Percentiles rank a stretch among this genome's conserved stretches.
These are phyloP conservation scores for Elephantulus edwardii DNA, from an alignment of 2,113 vertebrate genomes.

Conservation along the genomic window DNA sequence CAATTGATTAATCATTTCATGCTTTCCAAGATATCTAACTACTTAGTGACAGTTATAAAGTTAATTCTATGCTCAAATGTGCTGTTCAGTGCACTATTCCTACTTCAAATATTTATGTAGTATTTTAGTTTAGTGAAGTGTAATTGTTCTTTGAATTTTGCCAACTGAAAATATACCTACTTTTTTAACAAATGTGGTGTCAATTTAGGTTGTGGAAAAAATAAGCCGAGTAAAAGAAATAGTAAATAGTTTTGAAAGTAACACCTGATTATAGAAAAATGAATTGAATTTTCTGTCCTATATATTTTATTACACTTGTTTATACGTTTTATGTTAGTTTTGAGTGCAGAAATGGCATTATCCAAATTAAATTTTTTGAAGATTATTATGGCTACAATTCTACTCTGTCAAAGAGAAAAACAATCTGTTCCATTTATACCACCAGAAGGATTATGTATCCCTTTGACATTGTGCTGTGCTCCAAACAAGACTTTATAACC, in stretches of 20 bases:
- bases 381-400: background rate
- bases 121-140: slow-evolving; percentile 23
- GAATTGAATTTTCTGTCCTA: slow-evolving; percentile 1
- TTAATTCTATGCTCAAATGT: slow-evolving; percentile 61
- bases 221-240: background rate
- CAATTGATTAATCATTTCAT: slow-evolving; percentile 65
- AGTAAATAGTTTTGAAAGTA: background rate
- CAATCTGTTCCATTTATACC: background rate
- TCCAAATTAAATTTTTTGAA: background rate
- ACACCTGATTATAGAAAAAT: background rate
- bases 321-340: background rate
- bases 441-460: background rate
- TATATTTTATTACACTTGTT: background rate
- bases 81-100: slow-evolving; percentile 43
- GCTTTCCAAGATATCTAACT: slow-evolving; percentile 65
- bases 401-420: background rate
- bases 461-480: background rate
- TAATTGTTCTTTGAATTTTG: slow-evolving; percentile 38
- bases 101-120: slow-evolving; percentile 52
- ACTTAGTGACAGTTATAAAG: slow-evolving; percentile 40
- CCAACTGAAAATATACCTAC: background rate
- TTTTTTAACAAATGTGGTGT: slow-evolving; percentile 26
- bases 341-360: background rate
- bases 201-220: background rate
- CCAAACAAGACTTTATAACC: background rate